These are phyloP conservation scores for Aleiodes leptofemur DNA, from an alignment of 2,888 invertebrate species.

Conservation along the genomic window DNA sequence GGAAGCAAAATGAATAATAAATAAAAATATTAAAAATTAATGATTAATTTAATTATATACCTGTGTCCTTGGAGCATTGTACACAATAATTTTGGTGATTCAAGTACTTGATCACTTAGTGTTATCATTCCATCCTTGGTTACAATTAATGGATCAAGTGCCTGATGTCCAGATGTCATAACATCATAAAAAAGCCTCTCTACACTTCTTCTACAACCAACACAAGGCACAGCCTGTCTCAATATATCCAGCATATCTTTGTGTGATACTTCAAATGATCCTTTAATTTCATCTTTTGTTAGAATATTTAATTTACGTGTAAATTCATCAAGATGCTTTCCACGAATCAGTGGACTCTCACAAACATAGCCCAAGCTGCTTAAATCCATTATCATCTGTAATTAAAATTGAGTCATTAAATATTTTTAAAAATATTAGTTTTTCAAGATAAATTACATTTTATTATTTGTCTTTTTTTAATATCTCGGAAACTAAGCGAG, in stretches of 20 bases:
- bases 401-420: not conserved
- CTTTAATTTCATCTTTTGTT: conserved; percentile 85
- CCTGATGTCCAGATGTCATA: conserved; percentile 89
- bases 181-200: conserved; percentile 92
- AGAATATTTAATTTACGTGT: conserved; percentile 87
- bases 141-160: conserved; percentile 90
- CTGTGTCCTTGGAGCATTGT: conserved; percentile 92
- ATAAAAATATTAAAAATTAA: no score
- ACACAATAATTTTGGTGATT: conserved; percentile 88
- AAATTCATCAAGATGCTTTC: conserved; percentile 91
- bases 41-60: conserved; percentile 78
- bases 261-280: conserved; percentile 89
- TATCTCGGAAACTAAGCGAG: no score
- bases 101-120: conserved; percentile 86
- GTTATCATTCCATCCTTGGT: conserved; percentile 86
- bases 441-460: no score
- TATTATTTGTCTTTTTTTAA: no score
- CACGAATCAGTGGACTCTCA: conserved; percentile 87
- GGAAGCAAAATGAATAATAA: no score
- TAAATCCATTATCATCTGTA: conserved; percentile 95
- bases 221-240: conserved; percentile 94
- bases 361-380: conserved; percentile 90
- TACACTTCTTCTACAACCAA: conserved; percentile 94
- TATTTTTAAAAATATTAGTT: no score
- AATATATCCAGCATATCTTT: conserved; percentile 89